Evolutionary conservation across 2,888 invertebrate species (phyloP).

Genomic region (Coleophora flavipennella): DNA sequence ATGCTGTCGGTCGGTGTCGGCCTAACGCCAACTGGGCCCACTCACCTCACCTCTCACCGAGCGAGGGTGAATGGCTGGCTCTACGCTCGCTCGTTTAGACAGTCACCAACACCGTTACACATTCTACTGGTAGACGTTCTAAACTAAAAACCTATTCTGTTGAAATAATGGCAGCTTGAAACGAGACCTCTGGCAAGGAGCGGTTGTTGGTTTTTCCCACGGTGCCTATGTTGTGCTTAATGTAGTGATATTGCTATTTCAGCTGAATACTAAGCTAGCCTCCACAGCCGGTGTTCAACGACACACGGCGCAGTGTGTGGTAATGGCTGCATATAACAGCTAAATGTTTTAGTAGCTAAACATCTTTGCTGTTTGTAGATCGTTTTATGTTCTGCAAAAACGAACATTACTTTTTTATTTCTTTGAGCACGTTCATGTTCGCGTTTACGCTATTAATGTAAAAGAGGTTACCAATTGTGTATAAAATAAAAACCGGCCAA

Average conservation of each 20-base stretch:
- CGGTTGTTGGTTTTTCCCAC: constrained; percentile 18
- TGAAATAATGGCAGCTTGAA: neutral
- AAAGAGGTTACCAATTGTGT: no score
- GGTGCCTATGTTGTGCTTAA: constrained; percentile 19
- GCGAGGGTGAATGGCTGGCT: constrained; percentile 57
- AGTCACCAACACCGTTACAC: constrained; percentile 11
- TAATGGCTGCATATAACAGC: no score
- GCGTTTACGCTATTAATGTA: no score
- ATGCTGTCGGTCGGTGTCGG: constrained; percentile 43
- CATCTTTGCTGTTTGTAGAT: no score
- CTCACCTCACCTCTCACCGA: constrained; percentile 72
- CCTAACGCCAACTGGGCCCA: constrained; percentile 58
- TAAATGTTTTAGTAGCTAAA: no score
- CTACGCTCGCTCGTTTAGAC: constrained; percentile 14
- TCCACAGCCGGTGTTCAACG: neutral
- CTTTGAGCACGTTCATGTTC: no score
- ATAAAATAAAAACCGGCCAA: no score
- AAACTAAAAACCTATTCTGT: no score
- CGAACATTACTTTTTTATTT: no score
- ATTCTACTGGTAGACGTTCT: no score
- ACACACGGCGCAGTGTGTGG: no score
- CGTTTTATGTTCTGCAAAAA: no score
- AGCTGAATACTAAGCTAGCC: constrained; percentile 15
- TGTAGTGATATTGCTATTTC: constrained; percentile 29
- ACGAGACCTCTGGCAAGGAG: constrained; percentile 4